Evolutionary conservation across 2,888 invertebrate genomes (phyloP), one percentile per base, ranked within the genome.

Genomic region (Heteromurus nitidus): DNA sequence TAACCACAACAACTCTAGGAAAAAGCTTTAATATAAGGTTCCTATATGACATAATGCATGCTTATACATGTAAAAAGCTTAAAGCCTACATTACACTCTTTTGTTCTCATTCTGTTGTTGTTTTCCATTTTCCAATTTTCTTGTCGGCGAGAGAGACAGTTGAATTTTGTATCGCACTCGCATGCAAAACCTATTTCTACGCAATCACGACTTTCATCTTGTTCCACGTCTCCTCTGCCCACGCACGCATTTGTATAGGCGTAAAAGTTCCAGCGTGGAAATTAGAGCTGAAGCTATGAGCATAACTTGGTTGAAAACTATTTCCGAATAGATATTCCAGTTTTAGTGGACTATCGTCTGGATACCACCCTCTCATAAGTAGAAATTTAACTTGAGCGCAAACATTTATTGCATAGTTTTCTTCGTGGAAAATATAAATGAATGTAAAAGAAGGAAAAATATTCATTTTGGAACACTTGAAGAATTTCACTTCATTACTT

Each of bases 401-500:
- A n/a, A 18, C 69, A 60, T 70, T 70, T 70, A 58, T 70, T 70
- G 42, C 58, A 70, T 70, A 70, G 58, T 70, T 70, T 42, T 22
- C 7, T 50, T 47, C 24, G 36, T 24, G 65, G 55, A 31, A 70
- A 42, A 42, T 26, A 70, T 72, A 47, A 44, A 62, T 72, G 62
- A 72, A 72, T 62, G 60, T 60, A 60, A 72, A 74, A 64, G 44
- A 44, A 30, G 42, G 60, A 24, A 64, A 60, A 64, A 69, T 76
- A 62, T 81, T 79, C 82, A 80, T 80, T 80, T 74, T 74, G 60
- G 70, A 74, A 65, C 58, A 82, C 81, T 84, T 83, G 62, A 81
- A 83, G 83, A 76, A 84, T 84, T 81, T 70, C 79, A 81, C 81
- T 82, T 84, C 82, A 84, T 84, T 84, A 84, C 74, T 36, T 50